Evolutionary conservation across 1,140 invertebrate species (phyloP), one percentile per base, ranked within the genome.

Genomic region (Sycophaga agraensis): DNA sequence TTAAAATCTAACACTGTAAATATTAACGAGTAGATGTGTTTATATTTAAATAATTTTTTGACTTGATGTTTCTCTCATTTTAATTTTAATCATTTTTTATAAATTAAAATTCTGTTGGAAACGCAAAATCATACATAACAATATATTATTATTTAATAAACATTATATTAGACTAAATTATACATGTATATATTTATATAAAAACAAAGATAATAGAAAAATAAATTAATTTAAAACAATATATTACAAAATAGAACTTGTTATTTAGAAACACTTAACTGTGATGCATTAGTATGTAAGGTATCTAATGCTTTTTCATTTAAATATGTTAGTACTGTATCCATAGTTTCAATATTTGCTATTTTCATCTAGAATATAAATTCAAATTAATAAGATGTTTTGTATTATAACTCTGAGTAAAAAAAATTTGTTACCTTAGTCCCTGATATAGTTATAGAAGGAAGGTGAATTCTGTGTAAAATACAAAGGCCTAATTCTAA

Each of bases 331-430:
- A 77, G 58, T 34, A 74, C 46, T 42, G 62, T 66, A 51, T 76
- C 61, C 66, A 75, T 66, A 8, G 66, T 59, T 11, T 73, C 54
- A 7, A 43, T 1, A 24, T 66, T 68, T 16, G 26, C 59, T 4
- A 68, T 51, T 66, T 78, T 77, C 59, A 78, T 74, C 76, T 78
- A 54, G 59, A 73, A 69, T 62, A 60, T 37, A 49, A 64, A 66
- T 51, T 51, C 16, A 45, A 21, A 22, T 35, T n/a, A 12, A 37
- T 26, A 28, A 26, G 3, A 57, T 62, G 31, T 34, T 40, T 40
- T 19, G 40, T 17, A 1, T 43, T 50, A 24, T n/a, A 24, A 24
- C 42, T 24, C 26, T 60, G 48, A 21, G 42, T 50, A 54, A 24
- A 58, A 58, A 48, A 50, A 28, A 55, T 19, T 34, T 49, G 55